Evolutionary conservation across 2,797 vertebrate genomes (phyloP), one percentile per base, ranked within the genome.

Genomic region (Sebastes elongatus): DNA sequence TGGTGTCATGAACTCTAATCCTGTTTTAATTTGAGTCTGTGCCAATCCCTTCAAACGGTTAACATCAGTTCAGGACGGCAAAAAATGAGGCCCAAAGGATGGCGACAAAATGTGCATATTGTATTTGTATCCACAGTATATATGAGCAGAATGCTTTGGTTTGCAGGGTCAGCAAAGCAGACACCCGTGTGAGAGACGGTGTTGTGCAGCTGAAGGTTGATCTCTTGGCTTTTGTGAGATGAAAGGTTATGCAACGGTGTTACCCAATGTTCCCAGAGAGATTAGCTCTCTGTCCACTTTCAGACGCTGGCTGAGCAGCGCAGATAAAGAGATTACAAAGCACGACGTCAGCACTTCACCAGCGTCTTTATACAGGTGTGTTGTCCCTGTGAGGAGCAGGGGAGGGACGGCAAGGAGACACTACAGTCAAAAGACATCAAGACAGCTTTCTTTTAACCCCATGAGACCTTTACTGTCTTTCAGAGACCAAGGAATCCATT

Each of bases 1-100:
- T 63, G 81, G 89, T 93, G 88, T 93, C 89, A 88, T 92, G 91
- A 86, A 65, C 66, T 83, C 52, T 94, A 95, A 95, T 95, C 93
- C 89, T 59, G 61, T 64, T 86, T 92, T 80, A 85, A 88, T 89
- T 84, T 70, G 86, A 70, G 42, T 62, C 64, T 56, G 27, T 63
- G 72, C 38, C 80, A 85, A 90, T 93, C 88, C 72, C 23, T 75
- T 71, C 30, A 56, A 86, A 82, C 8, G 3, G 13, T 57, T 42
- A 72, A 74, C 63, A 68, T 11, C 7, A 63, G 6, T 7, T 27
- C 46, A 49, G 8, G 6, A 55, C 1, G 0, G 10, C 6, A 42
- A 5, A 65, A 76, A 55, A 79, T 8, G 0, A 61, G 4, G 38
- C 13, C 2, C 46, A 8, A 53, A 65, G 6, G 20, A 27, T 1